Percentiles rank a stretch among this genome's conserved stretches.
These are phyloP conservation scores for Eleutherodactylus coqui DNA, from an alignment of 2,797 vertebrate genomes.

Conservation along the genomic window DNA sequence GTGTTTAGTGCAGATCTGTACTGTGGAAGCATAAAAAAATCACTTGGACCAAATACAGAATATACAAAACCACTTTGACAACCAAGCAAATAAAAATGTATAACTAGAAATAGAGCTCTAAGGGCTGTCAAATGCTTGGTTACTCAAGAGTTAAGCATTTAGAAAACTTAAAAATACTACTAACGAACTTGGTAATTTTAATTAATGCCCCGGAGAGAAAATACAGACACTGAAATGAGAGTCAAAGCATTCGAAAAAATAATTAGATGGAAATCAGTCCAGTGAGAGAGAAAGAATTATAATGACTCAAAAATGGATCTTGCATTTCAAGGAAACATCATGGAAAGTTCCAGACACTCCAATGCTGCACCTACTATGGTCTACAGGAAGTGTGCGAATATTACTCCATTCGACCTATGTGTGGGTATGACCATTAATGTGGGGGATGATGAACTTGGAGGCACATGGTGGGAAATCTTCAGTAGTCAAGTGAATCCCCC, in stretches of 20 bases:
- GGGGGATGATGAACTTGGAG: neutral
- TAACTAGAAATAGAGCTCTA: neutral
- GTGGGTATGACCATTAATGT: neutral
- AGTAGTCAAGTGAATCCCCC: neutral
- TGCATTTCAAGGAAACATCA: neutral
- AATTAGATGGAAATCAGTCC: neutral
- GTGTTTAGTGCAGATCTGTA: neutral
- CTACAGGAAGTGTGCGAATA: neutral
- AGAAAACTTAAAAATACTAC: neutral
- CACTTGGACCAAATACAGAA: no score
- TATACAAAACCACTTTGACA: neutral
- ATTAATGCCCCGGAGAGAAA: neutral
- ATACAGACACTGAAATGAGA: neutral
- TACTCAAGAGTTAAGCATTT: neutral
- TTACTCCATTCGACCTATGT: neutral
- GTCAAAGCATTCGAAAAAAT: neutral
- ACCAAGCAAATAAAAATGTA: neutral
- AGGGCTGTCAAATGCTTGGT: neutral
- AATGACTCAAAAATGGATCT: neutral
- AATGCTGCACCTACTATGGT: neutral
- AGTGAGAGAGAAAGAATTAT: neutral
- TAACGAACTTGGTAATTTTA: neutral
- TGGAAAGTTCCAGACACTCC: neutral
- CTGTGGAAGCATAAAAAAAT: neutral
- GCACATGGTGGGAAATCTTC: neutral